These are phyloP conservation scores for Hylaea fasciaria DNA, from an alignment of 2,888 invertebrate species.

Conservation along the genomic window DNA sequence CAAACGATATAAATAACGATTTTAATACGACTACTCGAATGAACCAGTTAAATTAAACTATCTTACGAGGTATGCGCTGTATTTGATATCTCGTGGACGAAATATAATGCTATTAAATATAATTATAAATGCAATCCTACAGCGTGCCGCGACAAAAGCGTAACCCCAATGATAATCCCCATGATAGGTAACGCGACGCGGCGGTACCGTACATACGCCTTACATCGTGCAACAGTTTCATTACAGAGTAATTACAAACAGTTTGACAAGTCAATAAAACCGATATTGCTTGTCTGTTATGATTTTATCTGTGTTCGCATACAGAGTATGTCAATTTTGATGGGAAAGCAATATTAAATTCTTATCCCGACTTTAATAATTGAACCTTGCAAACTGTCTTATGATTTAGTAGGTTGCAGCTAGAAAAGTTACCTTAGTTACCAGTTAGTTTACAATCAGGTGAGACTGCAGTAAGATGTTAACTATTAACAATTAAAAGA, in stretches of 20 bases:
- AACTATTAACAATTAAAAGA: no score
- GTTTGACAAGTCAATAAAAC: constrained; percentile 39
- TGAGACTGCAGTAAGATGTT: no score
- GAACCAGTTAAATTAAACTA: background rate
- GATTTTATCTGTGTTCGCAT: constrained; percentile 39
- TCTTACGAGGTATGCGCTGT: background rate
- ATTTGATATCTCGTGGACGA: background rate
- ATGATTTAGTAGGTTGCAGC: background rate
- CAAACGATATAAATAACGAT: constrained; percentile 10
- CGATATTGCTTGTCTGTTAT: constrained; percentile 44
- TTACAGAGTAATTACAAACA: constrained; percentile 46
- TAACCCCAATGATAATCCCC: no score
- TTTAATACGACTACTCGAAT: constrained; percentile 4
- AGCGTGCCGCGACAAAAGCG: no score
- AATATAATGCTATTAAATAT: background rate
- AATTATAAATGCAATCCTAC: background rate
- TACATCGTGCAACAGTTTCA: constrained; percentile 42
- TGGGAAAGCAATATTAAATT: constrained; percentile 28
- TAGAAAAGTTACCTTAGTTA: background rate
- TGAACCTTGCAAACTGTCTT: constrained; percentile 29
- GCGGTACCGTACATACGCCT: no score
- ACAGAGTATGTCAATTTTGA: constrained; percentile 23
- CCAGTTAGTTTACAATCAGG: no score
- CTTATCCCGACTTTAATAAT: constrained; percentile 40
- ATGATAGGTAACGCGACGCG: no score